Evolutionary conservation across 1,140 invertebrate genomes (phyloP).

Genomic region (Pectinophora gossypiella): DNA sequence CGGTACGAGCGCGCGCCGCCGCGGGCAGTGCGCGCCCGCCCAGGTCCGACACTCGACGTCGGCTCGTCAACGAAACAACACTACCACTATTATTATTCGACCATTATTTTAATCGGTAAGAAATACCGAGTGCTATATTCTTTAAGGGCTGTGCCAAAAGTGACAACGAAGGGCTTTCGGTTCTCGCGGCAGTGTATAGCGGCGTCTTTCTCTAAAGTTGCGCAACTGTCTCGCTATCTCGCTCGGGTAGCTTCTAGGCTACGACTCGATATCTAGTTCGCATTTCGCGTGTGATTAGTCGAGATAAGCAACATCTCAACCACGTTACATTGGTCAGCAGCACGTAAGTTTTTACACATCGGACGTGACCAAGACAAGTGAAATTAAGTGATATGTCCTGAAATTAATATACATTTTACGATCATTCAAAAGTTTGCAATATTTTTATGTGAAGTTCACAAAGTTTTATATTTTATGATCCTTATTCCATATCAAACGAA

Average conservation of each 20-base stretch:
- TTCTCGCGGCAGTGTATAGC: constrained; percentile 21
- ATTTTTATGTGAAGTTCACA: too few species aligned
- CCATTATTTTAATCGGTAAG: constrained; percentile 72
- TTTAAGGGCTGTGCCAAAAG: constrained; percentile 31
- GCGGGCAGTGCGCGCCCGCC: constrained; percentile 65
- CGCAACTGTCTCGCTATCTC: constrained; percentile 39
- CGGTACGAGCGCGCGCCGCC: constrained; percentile 24
- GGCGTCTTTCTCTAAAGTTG: constrained; percentile 37
- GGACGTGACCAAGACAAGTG: constrained; percentile 15
- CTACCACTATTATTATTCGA: constrained; percentile 56
- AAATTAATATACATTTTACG: neutral
- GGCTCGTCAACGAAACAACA: constrained; percentile 68
- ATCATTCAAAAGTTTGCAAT: neutral
- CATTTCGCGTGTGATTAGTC: constrained; percentile 44
- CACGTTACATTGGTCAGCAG: constrained; percentile 42
- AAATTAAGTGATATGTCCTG: neutral
- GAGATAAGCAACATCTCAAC: constrained; percentile 31
- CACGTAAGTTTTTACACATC: constrained; percentile 50
- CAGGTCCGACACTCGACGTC: constrained; percentile 73
- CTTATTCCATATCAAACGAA: too few species aligned
- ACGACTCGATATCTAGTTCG: constrained; percentile 23
- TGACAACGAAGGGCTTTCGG: constrained; percentile 15
- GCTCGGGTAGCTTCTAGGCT: constrained; percentile 15
- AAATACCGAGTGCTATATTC: constrained; percentile 33
- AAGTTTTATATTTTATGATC: too few species aligned